These are phyloP conservation scores for Brachionus koreanus DNA, from an alignment of 1,140 invertebrate genomes.

Conservation along the genomic window DNA sequence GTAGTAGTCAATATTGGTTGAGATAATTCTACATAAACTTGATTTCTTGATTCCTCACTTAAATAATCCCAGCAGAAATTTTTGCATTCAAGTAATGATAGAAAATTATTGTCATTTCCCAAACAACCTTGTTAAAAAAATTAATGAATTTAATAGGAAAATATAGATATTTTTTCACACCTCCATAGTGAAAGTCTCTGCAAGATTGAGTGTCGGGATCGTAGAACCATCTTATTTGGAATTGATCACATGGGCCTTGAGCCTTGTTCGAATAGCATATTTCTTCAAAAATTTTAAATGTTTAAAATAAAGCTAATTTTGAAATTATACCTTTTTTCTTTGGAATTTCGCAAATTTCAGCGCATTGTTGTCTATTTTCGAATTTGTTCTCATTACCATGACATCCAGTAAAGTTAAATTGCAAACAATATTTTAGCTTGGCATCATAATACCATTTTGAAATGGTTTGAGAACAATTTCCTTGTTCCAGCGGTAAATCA, in stretches of 20 bases:
- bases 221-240: slow-evolving; percentile 77
- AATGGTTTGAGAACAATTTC: slow-evolving; percentile 46
- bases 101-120: slow-evolving; percentile 43
- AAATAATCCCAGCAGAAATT: slow-evolving; percentile 40
- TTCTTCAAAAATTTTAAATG: background rate
- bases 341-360: slow-evolving; percentile 49
- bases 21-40: background rate
- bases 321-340: slow-evolving; percentile 23
- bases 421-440: background rate
- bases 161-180: slow-evolving; percentile 58
- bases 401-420: slow-evolving; percentile 54
- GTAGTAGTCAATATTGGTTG: background rate
- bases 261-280: slow-evolving; percentile 20
- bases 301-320: background rate
- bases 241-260: slow-evolving; percentile 74
- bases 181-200: slow-evolving; percentile 76
- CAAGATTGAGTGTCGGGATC: slow-evolving; percentile 70
- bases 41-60: slow-evolving; percentile 14
- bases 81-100: slow-evolving; percentile 14
- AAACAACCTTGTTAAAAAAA: slow-evolving; percentile 23
- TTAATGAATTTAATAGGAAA: no score
- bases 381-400: slow-evolving; percentile 84
- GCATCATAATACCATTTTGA: slow-evolving; percentile 44
- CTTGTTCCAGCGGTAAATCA: slow-evolving; percentile 31
- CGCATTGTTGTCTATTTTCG: slow-evolving; percentile 74